These are phyloP conservation scores for Valencia hispanica DNA, from an alignment of 2,797 vertebrate genomes.

Conservation along the genomic window DNA sequence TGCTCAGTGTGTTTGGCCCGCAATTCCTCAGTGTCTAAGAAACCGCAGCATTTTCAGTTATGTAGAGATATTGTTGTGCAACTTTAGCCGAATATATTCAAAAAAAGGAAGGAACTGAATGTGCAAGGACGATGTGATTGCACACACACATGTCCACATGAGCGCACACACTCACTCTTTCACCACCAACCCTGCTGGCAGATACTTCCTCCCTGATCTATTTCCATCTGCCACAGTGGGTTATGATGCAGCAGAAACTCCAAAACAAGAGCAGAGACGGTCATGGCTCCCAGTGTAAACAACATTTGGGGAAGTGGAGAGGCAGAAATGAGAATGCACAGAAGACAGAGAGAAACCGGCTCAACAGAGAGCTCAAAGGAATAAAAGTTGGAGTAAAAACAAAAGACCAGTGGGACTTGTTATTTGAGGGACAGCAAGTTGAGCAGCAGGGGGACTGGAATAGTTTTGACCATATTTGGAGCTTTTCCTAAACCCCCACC, in stretches of 20 bases:
- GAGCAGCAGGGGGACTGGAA: slow-evolving; percentile 61
- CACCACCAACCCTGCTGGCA: too few relatives aligned
- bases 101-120: slow-evolving; percentile 54
- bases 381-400: slow-evolving; percentile 4
- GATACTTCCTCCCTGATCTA: slow-evolving; percentile 70
- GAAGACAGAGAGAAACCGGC: background rate
- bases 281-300: slow-evolving; percentile 51
- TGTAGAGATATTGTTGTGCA: slow-evolving; percentile 51
- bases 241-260: slow-evolving; percentile 51
- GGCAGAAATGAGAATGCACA: slow-evolving; percentile 6
- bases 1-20: background rate
- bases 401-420: slow-evolving; percentile 15
- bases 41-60: slow-evolving; percentile 57
- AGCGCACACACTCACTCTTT: slow-evolving; percentile 17
- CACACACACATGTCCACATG: background rate
- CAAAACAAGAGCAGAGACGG: slow-evolving; percentile 24
- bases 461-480: slow-evolving; percentile 86
- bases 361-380: background rate
- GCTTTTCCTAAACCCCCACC: slow-evolving; percentile 54
- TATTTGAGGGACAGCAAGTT: slow-evolving; percentile 7
- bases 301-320: slow-evolving; percentile 47
- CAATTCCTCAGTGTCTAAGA: slow-evolving; percentile 45
- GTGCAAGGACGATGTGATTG: slow-evolving; percentile 36
- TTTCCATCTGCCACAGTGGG: slow-evolving; percentile 67
- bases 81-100: slow-evolving; percentile 25